Base-by-base conservation (phyloP, 2,888 invertebrate genomes). In the Xylocampa areola region DNA sequence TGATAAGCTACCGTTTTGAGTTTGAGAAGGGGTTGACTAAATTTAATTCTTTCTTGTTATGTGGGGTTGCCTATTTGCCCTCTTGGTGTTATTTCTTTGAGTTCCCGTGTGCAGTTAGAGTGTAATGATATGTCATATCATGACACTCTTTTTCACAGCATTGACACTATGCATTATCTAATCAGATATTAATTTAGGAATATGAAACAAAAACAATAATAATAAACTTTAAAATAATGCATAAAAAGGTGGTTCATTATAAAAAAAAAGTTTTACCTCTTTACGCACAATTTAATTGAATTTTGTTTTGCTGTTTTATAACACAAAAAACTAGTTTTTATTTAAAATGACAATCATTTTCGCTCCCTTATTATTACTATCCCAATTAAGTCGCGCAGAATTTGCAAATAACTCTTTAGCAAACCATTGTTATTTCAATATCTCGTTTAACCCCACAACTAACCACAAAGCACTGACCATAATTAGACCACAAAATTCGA, bases 401-500 rank as follows among this genome's bases (percentile, higher is more conserved):
- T 5, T 54, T 32, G 45, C 53, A 55, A 62, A 48, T 51, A 67
- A 50, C 51, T 53, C 32, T 45, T 58, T 10, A 19, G 10, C 13
- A 11, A 41, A 16, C 36, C 44, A 70, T 68, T 70, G 47, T 74
- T 58, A 58, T 51, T 45, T 14, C 45, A 33, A 69, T 58, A 54
- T 45, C 19, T n/a, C 50, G 40, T 53, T 75, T 73, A 76, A 71
- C 68, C 74, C 69, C 53, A 60, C 49, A 41, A 59, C 44, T 52
- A 53, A 59, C 59, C 72, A 81, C 69, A 82, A 77, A 55, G 17
- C 68, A 63, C 61, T 73, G 73, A 81, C 78, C 78, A 77, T 82
- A 86, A 84, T 84, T 81, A 79, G 70, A 50, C 71, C 70, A 67
- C 78, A 67, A 77, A 70, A 81, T 82, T 81, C 78, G 35, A 53